Conservation (phyloP, 2,888 invertebrate species). For the Dolichomitus sp. region DNA sequence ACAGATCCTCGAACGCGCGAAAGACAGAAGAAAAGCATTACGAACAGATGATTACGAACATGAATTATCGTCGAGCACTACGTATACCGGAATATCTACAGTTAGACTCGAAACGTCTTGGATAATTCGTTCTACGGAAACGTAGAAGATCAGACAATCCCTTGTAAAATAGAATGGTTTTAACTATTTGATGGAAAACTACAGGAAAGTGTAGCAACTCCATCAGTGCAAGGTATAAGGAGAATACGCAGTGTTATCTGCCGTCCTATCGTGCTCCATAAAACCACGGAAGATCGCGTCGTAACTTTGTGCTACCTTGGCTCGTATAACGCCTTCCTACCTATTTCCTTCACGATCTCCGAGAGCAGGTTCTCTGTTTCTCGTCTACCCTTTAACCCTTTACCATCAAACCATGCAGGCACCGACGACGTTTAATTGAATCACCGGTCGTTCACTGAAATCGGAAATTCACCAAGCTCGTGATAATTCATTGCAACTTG, state of each 20-base stretch:
- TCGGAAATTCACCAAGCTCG: constrained; percentile 41
- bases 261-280: constrained; percentile 23
- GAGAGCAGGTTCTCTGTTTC: neutral
- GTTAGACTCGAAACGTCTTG: neutral
- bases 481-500: constrained; percentile 31
- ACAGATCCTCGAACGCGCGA: neutral
- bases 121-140: neutral
- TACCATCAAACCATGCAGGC: constrained; percentile 10
- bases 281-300: constrained; percentile 43
- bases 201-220: neutral
- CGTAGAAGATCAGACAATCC: neutral
- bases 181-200: constrained; percentile 19
- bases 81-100: neutral
- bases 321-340: constrained; percentile 31
- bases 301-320: constrained; percentile 35
- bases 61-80: neutral
- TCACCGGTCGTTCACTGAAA: constrained; percentile 43
- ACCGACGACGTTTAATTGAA: constrained; percentile 32
- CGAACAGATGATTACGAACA: neutral
- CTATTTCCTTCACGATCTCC: constrained; percentile 20
- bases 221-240: neutral
- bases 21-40: constrained; percentile 1
- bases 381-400: constrained; percentile 23
- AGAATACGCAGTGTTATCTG: constrained; percentile 37
- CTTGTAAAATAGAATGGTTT: constrained; percentile 23